Percentiles rank a stretch among this genome's conserved stretches.
These are phyloP conservation scores for Eristalinus sepulchralis DNA, from an alignment of 2,888 invertebrate genomes.

Conservation along the genomic window DNA sequence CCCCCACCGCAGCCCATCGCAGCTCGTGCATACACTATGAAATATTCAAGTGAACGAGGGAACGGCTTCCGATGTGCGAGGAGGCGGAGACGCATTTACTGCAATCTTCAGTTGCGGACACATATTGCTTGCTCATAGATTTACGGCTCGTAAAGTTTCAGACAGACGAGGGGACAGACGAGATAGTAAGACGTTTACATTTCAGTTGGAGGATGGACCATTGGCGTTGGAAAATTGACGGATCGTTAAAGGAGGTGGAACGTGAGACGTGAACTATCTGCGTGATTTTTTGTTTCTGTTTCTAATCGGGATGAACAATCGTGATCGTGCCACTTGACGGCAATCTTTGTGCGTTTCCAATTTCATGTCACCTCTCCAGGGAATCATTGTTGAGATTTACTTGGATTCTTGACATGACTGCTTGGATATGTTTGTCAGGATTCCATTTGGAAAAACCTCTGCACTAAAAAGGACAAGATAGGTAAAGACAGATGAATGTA, in stretches of 20 bases:
- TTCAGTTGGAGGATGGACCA: background rate
- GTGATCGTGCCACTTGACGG: too few species aligned
- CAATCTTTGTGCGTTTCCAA: too few species aligned
- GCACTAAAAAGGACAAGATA: too few species aligned
- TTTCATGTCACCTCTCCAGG: too few species aligned
- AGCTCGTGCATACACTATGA: background rate
- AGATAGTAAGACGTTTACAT: background rate
- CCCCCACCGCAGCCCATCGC: background rate
- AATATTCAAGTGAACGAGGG: background rate
- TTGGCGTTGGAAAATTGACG: background rate
- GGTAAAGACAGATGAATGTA: too few species aligned
- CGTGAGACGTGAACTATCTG: background rate
- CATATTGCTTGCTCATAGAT: background rate
- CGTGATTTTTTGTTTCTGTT: too few species aligned
- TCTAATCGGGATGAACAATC: too few species aligned
- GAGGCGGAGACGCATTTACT: background rate
- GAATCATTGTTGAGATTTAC: too few species aligned
- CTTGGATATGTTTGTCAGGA: too few species aligned
- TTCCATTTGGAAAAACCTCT: too few species aligned
- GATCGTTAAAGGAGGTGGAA: background rate
- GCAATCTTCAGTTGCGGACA: background rate
- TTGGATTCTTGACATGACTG: too few species aligned
- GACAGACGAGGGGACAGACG: background rate
- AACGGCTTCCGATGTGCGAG: background rate
- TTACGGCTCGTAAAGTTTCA: background rate